Evolutionary conservation across 1,140 invertebrate genomes (phyloP), one percentile per base, ranked within the genome.

Genomic region (Monomorium pharaonis): DNA sequence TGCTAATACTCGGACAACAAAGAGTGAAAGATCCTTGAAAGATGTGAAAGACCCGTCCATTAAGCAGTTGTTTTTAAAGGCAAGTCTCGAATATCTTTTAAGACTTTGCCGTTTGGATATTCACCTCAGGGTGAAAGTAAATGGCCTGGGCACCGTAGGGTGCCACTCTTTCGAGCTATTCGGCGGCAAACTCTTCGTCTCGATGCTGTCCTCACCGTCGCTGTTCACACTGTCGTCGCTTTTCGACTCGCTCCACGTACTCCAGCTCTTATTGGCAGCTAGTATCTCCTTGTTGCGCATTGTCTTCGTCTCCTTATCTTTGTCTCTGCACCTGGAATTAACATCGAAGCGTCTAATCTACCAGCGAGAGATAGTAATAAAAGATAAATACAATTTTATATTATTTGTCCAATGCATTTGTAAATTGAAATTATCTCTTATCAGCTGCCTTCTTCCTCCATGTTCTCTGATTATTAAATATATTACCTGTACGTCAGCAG

Each of bases 41-140:
- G 4, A 54, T 21, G n/a, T 67, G 21, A 16, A 67, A 65, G n/a
- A 1, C 2, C 7, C 16, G 10, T 72, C 47, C 12, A 21, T 4
- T 30, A 33, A 16, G 27, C 18, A 72, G 10, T 3, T 18, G 37
- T 62, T 62, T 62, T 62, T 27, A 24, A 76, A 44, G 16, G 9
- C n/a, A 24, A 2, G 18, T 74, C 18, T 58, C 18, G 51, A 37
- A 60, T 10, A 42, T 37, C 3, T 30, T 37, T 74, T 18, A 27
- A 16, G 10, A 74, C 1, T 69, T 65, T 51, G 9, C 30, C 58
- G 0, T 47, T 77, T 3, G 5, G 10, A 65, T 54, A 14, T 72
- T 54, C 94, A 97, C 97, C 96, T 96, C 86, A 96, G 93, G 2
- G 96, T 96, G 95, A 97, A 97, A 92, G 96, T 95, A 93, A 97